Evolutionary conservation across 2,888 invertebrate genomes (phyloP).

Genomic region (Drymonia ruficornis): DNA sequence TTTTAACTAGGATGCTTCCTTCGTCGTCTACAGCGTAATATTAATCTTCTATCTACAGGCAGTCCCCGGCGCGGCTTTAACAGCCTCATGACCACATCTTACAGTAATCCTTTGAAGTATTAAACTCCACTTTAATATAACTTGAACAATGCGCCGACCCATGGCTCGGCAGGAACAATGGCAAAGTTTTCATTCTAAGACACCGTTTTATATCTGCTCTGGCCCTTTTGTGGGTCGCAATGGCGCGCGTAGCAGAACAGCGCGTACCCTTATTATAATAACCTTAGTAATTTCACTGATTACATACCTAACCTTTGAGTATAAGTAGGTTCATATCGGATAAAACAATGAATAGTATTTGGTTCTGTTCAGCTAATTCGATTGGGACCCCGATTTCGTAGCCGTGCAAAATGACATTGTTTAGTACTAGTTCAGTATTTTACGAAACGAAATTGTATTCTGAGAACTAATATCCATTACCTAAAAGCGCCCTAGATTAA

Average conservation of each 20-base stretch:
- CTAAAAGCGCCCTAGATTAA: not conserved
- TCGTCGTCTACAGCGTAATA: constrained; percentile 47
- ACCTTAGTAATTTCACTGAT: constrained; percentile 58
- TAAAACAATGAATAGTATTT: not conserved
- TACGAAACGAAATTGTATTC: not conserved
- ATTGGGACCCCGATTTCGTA: not conserved
- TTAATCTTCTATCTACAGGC: constrained; percentile 54
- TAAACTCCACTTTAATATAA: constrained; percentile 79
- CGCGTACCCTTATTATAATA: constrained; percentile 55
- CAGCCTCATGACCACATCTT: constrained; percentile 65
- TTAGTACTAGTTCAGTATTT: not conserved
- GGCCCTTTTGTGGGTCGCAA: constrained; percentile 62
- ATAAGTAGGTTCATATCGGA: not conserved
- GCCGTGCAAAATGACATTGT: not conserved
- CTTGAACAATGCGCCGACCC: constrained; percentile 75
- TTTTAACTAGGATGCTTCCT: constrained; percentile 36
- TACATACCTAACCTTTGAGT: constrained; percentile 36
- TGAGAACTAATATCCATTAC: not conserved
- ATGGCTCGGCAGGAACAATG: constrained; percentile 72
- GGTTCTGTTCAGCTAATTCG: not conserved
- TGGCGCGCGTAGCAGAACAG: constrained; percentile 49
- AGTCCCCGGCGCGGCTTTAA: constrained; percentile 48
- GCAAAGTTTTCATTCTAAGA: constrained; percentile 77
- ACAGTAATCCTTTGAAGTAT: constrained; percentile 77
- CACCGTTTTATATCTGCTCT: constrained; percentile 68